These are phyloP conservation scores for Drepana falcataria DNA, from an alignment of 2,888 invertebrate genomes.

Conservation along the genomic window DNA sequence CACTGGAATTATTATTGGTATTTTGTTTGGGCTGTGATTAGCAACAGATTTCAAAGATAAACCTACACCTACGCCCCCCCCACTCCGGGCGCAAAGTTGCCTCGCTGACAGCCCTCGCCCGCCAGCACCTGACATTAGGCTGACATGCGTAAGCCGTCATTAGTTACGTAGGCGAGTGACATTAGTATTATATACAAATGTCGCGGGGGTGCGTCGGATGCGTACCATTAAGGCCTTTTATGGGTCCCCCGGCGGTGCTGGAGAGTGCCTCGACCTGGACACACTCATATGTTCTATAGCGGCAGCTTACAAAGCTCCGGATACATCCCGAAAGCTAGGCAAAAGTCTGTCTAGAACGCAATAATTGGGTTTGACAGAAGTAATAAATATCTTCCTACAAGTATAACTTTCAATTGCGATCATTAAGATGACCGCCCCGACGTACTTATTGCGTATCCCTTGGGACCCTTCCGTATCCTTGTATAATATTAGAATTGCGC, in stretches of 20 bases:
- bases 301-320: neutral
- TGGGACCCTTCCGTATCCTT: no score
- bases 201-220: neutral
- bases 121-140: neutral
- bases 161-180: neutral
- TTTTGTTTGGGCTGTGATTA: no score
- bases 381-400: no score
- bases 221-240: neutral
- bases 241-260: neutral
- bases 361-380: no score
- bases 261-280: neutral
- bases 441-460: no score
- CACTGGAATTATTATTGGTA: neutral
- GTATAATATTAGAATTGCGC: no score
- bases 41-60: no score
- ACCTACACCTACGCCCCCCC: no score
- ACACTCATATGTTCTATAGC: neutral
- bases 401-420: no score
- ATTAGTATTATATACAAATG: neutral
- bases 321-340: neutral
- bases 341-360: no score
- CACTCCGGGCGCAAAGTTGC: no score
- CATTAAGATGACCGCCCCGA: no score
- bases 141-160: neutral
- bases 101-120: neutral